phyloP scores from a whole-genome alignment of 2,113 vertebrate species.

The Microtus richardsoni region DNA sequence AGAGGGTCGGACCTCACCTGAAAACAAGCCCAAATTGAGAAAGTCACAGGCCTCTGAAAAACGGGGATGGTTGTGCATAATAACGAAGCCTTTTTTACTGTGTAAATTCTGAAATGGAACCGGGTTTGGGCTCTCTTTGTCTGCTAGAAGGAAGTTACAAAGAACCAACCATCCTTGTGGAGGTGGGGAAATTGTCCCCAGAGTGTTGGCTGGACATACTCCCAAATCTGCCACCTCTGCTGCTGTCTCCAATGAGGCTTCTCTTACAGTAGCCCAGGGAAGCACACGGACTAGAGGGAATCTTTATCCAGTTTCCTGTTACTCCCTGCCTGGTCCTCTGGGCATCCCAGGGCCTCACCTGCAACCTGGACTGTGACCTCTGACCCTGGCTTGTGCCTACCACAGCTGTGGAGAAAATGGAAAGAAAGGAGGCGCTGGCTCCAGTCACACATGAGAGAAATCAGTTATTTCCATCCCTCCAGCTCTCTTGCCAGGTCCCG shows the following conservation, averaged over 20 bases:
- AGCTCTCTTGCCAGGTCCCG: slow-evolving; percentile 29
- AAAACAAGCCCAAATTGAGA: slow-evolving; percentile 44
- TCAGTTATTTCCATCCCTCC: slow-evolving; percentile 53
- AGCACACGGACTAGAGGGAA: slow-evolving; percentile 10
- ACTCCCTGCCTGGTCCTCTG: slow-evolving; percentile 53
- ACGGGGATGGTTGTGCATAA: neutral
- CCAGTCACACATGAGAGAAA: slow-evolving; percentile 66
- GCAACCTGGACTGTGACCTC: slow-evolving; percentile 59
- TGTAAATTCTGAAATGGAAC: neutral
- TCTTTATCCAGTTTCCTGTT: slow-evolving; percentile 45
- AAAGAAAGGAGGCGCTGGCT: slow-evolving; percentile 21
- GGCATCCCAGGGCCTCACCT: slow-evolving; percentile 58
- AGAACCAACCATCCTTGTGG: neutral
- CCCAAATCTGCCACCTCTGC: neutral
- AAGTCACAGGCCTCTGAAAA: neutral
- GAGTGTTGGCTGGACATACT: neutral
- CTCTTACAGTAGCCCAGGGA: neutral
- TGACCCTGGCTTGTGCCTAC: slow-evolving; percentile 49
- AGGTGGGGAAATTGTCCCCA: neutral
- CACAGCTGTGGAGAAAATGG: neutral
- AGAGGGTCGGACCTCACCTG: slow-evolving; percentile 41
- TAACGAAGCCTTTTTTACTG: neutral
- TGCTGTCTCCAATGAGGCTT: neutral
- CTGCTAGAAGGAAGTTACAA: slow-evolving; percentile 37
- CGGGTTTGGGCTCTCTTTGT: neutral